Base-by-base conservation (phyloP, 2,113 vertebrate species). In the Pantherophis guttatus region DNA sequence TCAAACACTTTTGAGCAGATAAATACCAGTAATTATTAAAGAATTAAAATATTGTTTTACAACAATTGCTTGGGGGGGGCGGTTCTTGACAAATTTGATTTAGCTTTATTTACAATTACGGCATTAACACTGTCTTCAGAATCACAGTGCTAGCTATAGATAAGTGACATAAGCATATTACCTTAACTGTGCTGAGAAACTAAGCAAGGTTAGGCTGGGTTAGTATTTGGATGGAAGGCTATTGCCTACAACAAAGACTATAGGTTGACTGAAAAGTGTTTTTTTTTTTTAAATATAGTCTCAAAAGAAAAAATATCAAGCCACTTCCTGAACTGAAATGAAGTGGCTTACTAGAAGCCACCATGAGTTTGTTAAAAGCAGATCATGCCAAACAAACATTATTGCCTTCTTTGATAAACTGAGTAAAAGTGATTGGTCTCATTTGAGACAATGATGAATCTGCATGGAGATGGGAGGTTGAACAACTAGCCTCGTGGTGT, bases 31-130 rank as follows among this genome's bases (percentile, higher is more conserved):
- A 90, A 93, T 65, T 54, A 39, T 92, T 94, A 93, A 94, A 93
- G 93, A 92, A 92, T 57, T 93, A 59, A 62, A 62, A 53, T 44
- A 93, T 93, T 89, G 92, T 94, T 95, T 94, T 94, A 90, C 92
- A 94, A 92, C 58, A 94, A 91, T 4, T 0, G 52, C 92, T 44
- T 92, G 29, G 50, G 44, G 89, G 89, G 26, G 53, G 86, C 0
- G 52, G 55, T 4, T 8, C 65, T 50, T 88, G 21, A 65, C 58
- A 50, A n/a, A 33, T 92, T 29, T 62, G 19, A 62, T n/a, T 62
- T 92, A 26, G 50, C 26, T 55, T 39, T 8, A 19, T 58, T 58
- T n/a, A 17, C 17, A 23, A 23, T 10, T 8, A 9, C n/a, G 8
- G n/a, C 65, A 17, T 81, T 39, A 39, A 81, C 70, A 39, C 33